Percentiles rank a stretch among this genome's conserved stretches.
phyloP scores from a whole-genome alignment of 2,797 vertebrate genomes.

The Simalia tracyae region DNA sequence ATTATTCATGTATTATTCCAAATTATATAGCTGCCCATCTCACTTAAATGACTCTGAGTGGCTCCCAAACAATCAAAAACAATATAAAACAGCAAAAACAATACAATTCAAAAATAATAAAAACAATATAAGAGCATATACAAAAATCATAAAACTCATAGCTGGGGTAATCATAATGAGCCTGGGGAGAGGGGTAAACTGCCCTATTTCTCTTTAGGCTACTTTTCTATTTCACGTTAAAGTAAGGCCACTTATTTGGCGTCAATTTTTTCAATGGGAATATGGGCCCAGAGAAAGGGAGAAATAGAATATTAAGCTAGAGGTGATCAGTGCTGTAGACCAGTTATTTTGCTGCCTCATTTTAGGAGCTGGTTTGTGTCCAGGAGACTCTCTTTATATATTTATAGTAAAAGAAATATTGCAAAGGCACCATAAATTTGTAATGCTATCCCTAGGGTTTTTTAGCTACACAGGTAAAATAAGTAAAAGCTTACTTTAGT shows the following conservation, averaged over 20 bases:
- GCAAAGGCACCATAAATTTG: neutral
- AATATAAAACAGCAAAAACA: neutral
- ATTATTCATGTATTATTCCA: neutral
- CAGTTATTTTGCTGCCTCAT: neutral
- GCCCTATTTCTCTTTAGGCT: neutral
- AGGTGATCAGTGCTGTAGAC: neutral
- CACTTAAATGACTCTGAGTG: neutral
- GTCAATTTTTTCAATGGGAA: neutral
- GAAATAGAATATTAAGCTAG: neutral
- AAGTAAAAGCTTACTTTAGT: neutral
- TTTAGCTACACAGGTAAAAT: neutral
- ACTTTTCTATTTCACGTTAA: neutral
- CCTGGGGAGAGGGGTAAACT: neutral
- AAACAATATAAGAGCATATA: neutral
- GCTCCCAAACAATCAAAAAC: neutral
- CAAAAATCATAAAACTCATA: neutral
- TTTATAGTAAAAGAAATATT: neutral
- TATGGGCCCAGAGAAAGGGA: neutral
- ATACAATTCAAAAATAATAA: neutral
- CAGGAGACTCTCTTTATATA: neutral
- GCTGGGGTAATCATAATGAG: neutral
- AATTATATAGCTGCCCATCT: neutral
- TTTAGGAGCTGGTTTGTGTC: neutral
- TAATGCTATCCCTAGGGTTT: neutral
- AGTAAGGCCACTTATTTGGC: neutral